Percentiles rank a stretch among this genome's conserved stretches.
phyloP scores from a whole-genome alignment of 2,797 vertebrate genomes.

The Labeo calbasu region DNA sequence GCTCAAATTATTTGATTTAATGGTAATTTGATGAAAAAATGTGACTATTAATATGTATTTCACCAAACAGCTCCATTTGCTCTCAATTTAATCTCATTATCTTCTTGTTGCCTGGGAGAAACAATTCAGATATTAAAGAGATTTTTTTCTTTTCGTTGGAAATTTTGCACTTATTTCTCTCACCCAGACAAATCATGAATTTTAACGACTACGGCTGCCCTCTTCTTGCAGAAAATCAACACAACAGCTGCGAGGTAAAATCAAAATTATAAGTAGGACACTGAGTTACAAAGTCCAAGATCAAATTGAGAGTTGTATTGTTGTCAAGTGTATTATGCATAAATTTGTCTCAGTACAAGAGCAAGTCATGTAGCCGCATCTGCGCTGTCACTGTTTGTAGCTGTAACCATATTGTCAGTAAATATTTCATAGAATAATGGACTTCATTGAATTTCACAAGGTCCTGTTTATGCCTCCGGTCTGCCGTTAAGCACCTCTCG shows the following conservation, averaged over 20 bases:
- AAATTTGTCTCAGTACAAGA: slow-evolving; percentile 17
- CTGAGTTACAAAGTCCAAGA: slow-evolving; percentile 22
- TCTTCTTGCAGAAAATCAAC: neutral
- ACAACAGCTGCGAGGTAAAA: slow-evolving; percentile 4
- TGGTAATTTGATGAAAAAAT: neutral
- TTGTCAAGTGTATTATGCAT: slow-evolving; percentile 17
- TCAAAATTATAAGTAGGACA: neutral
- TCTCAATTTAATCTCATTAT: neutral
- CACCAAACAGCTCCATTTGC: neutral
- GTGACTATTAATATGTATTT: neutral
- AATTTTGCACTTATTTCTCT: neutral
- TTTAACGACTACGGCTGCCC: neutral
- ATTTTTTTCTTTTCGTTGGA: neutral
- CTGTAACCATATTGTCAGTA: slow-evolving; percentile 23
- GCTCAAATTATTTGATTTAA: neutral
- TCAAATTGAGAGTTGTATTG: slow-evolving; percentile 12
- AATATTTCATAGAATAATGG: slow-evolving; percentile 42
- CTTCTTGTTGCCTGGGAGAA: neutral
- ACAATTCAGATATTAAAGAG: neutral
- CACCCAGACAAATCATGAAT: neutral
- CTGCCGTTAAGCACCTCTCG: slow-evolving; percentile 13
- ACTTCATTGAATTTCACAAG: slow-evolving; percentile 31
- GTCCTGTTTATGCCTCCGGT: slow-evolving; percentile 14
- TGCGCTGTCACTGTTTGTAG: neutral
- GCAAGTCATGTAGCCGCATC: slow-evolving; percentile 8